Conservation (phyloP, 2,113 vertebrate species). For the Poecilia latipinna region DNA sequence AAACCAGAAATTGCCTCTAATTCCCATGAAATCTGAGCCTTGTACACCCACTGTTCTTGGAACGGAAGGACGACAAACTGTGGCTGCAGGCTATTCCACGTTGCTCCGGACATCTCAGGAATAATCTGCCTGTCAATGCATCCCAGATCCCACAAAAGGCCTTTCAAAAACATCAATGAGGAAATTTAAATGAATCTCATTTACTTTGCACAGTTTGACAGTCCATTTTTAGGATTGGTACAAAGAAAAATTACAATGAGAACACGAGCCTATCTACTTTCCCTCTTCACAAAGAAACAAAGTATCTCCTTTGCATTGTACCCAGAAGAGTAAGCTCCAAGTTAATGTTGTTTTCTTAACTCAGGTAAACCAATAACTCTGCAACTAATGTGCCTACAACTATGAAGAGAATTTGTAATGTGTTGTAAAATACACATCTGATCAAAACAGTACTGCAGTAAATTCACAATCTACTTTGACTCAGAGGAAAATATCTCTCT, state of each 20-base stretch:
- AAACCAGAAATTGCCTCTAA: background rate
- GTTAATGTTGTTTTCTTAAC: background rate
- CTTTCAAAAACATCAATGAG: background rate
- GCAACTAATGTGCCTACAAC: background rate
- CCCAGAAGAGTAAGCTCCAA: background rate
- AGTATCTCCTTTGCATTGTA: background rate
- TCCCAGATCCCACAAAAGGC: background rate
- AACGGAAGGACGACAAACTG: constrained; percentile 4
- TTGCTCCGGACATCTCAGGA: background rate
- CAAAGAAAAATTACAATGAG: background rate
- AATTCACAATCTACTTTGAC: no score
- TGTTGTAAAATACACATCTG: no score
- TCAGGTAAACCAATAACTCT: background rate
- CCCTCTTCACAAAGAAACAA: background rate
- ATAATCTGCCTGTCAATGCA: background rate
- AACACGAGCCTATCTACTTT: background rate
- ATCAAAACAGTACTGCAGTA: no score
- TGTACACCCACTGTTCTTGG: background rate
- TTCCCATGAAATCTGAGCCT: background rate
- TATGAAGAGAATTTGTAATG: no score
- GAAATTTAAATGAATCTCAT: background rate
- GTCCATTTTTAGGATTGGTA: background rate
- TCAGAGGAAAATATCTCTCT: no score
- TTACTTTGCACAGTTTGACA: background rate
- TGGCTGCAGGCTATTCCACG: constrained; percentile 5